These are phyloP conservation scores for Steinernema hermaphroditum DNA, from an alignment of 2,888 invertebrate genomes.

Conservation along the genomic window DNA sequence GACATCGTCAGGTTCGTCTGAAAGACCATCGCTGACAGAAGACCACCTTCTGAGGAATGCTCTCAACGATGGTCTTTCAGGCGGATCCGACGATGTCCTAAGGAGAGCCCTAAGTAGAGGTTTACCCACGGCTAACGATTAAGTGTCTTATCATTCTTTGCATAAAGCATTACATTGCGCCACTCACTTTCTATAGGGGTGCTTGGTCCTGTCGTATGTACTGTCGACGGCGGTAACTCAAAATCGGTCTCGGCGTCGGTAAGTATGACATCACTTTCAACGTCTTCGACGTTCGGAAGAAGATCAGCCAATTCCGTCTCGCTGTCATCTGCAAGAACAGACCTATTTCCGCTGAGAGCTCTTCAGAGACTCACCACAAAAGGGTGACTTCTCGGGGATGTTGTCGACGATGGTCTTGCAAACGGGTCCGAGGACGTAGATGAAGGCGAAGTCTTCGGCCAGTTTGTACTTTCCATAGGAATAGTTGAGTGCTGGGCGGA, in stretches of 20 bases:
- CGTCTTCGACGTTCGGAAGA: slow-evolving; percentile 48
- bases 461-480: slow-evolving; percentile 46
- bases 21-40: too few relatives aligned
- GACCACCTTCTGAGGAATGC: too few relatives aligned
- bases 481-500: slow-evolving; percentile 40
- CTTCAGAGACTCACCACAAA: slow-evolving; percentile 47
- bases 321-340: slow-evolving; percentile 62
- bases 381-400: slow-evolving; percentile 62
- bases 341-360: neutral
- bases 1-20: too few relatives aligned
- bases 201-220: neutral
- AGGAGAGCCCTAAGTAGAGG: too few relatives aligned
- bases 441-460: slow-evolving; percentile 49
- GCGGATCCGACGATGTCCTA: too few relatives aligned
- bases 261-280: slow-evolving; percentile 19
- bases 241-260: neutral
- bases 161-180: neutral
- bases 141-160: too few relatives aligned
- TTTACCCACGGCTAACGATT: too few relatives aligned
- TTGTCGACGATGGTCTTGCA: slow-evolving; percentile 54
- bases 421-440: slow-evolving; percentile 61
- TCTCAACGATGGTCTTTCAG: too few relatives aligned
- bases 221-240: neutral
- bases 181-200: neutral
- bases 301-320: slow-evolving; percentile 62